These are phyloP conservation scores for Petrocephalus microphthalmus DNA, from an alignment of 2,113 vertebrate species.

Conservation along the genomic window DNA sequence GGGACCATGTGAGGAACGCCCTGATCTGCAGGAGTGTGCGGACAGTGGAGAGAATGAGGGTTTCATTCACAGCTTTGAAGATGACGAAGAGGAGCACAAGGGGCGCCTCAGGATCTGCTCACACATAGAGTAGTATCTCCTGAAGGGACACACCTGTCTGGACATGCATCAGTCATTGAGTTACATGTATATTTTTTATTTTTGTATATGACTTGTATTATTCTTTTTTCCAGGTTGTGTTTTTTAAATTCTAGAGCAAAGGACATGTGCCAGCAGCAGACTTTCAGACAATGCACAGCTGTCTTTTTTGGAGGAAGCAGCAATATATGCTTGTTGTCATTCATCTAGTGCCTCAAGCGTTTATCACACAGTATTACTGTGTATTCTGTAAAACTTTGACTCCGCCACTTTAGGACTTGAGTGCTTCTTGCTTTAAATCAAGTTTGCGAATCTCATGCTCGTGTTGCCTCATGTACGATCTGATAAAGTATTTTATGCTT, in stretches of 20 bases:
- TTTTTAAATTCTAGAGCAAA: neutral
- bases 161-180: neutral
- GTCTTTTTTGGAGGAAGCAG: neutral
- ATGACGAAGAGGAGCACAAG: neutral
- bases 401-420: neutral
- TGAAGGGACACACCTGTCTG: neutral
- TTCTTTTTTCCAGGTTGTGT: neutral
- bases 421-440: neutral
- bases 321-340: neutral
- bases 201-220: neutral
- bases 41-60: neutral
- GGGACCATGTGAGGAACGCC: conserved; percentile 65
- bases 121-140: neutral
- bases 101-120: neutral
- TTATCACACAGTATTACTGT: neutral
- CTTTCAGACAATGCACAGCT: neutral
- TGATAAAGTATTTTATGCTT: neutral
- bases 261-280: neutral
- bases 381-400: neutral
- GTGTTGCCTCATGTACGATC: neutral
- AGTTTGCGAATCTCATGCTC: neutral
- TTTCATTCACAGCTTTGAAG: neutral
- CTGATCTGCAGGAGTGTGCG: conserved; percentile 40
- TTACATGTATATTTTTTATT: neutral
- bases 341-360: neutral